A percentile compares a stretch with the other conserved stretches of the same genome.
phyloP scores from a whole-genome alignment of 2,113 vertebrate genomes.

The Galbula dea region DNA sequence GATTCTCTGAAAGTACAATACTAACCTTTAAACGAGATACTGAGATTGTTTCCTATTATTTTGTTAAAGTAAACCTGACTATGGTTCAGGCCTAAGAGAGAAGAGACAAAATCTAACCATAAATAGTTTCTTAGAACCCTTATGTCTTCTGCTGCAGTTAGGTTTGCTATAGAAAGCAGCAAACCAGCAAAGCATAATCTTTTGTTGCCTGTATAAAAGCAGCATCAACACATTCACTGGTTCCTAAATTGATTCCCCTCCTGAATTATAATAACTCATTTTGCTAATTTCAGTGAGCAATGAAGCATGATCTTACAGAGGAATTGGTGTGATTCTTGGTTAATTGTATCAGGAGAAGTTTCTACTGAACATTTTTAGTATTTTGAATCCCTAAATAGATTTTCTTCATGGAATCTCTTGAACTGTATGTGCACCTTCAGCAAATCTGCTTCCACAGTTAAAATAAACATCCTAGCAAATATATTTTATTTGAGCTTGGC shows the following conservation, averaged over 20 bases:
- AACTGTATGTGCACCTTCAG: fast-evolving
- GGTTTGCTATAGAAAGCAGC: not conserved
- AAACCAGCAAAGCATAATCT: not conserved
- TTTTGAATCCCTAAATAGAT: not conserved
- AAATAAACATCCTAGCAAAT: not conserved
- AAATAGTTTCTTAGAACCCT: conserved; percentile 12
- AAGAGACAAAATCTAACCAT: not conserved
- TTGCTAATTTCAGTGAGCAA: not conserved
- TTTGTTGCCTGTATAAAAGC: not conserved
- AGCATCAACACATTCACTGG: not conserved
- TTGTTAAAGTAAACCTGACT: conserved; percentile 1
- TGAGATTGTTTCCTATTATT: not conserved
- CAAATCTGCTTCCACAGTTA: not conserved
- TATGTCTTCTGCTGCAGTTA: not conserved
- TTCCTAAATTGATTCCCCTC: not conserved
- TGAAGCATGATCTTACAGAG: not conserved
- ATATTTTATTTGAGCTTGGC: not conserved
- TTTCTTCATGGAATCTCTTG: not conserved
- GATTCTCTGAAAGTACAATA: not conserved
- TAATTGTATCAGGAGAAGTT: not conserved
- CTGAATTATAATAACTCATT: not conserved
- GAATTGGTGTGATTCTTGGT: not conserved
- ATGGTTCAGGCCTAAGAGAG: not conserved
- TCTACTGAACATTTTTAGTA: not conserved
- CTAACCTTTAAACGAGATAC: not conserved